Evolutionary conservation across 2,888 invertebrate genomes (phyloP), one percentile per base, ranked within the genome.

Genomic region (Incurvaria masculella): DNA sequence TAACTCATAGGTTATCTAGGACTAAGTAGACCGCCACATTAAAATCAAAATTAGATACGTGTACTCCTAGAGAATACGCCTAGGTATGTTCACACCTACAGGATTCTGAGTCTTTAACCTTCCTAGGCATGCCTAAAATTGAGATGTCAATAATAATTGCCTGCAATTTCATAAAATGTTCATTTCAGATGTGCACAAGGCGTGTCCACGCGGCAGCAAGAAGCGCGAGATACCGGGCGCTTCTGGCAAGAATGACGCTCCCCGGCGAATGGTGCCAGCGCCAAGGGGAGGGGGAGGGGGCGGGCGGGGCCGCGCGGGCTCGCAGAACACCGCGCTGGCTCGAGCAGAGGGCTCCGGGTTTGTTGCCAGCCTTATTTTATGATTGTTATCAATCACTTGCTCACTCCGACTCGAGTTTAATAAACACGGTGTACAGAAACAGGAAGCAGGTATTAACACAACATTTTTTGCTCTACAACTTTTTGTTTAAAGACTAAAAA

Each of bases 281-380:
- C 87, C 87, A 66, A 84, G 86, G 65, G 76, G 80, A 62, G 84
- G 84, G 75, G 80, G 80, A 62, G 78, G 81, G 72, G 82, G 86
- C 72, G 89, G 89, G 72, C 82, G 87, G 72, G 87, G 87, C 64
- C 82, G 84, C 73, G 81, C 85, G 61, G 75, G 87, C 66, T 85
- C 87, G 65, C 75, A 72, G 61, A 64, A 80, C 67, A 57, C 75
- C 60, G 52, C 62, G 68, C 51, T 79, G 79, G 80, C 82, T 85
- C 79, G 88, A 87, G 80, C 84, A 81, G 82, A 83, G 86, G 80
- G 80, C 82, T 58, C 87, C 87, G 72, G 87, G 86, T 69, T 72
- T 56, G 54, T 50, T 67, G 70, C 42, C 49, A 44, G 41, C 40
- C 18, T 17, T 23, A 26, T 23, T 44, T 20, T 17, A 47, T 49